Percentiles rank a stretch among this genome's conserved stretches.
phyloP scores from a whole-genome alignment of 2,113 vertebrate species.

The Lates calcarifer region DNA sequence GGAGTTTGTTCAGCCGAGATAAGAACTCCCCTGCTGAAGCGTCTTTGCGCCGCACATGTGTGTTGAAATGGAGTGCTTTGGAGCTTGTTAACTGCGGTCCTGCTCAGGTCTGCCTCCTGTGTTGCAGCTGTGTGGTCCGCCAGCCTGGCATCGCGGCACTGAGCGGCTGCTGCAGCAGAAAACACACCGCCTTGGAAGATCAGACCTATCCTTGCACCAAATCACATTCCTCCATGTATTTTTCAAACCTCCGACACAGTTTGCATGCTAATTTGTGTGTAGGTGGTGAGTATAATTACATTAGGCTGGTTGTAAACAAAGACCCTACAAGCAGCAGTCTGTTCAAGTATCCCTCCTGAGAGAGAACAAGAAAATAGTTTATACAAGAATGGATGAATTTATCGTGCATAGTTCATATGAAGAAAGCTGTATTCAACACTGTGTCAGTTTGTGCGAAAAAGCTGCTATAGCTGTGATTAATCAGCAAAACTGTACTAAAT shows the following conservation, averaged over 20 bases:
- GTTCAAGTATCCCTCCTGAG: slow-evolving; percentile 58
- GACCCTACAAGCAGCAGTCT: slow-evolving; percentile 66
- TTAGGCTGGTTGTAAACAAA: slow-evolving; percentile 74
- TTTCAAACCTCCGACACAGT: slow-evolving; percentile 63
- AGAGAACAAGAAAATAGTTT: slow-evolving; percentile 59
- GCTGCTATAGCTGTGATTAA: slow-evolving; percentile 25
- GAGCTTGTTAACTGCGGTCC: slow-evolving; percentile 17
- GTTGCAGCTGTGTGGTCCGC: slow-evolving; percentile 8
- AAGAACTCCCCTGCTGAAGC: slow-evolving; percentile 62
- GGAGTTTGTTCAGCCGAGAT: slow-evolving; percentile 76
- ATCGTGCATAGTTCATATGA: slow-evolving; percentile 49
- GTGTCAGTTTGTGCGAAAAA: slow-evolving; percentile 11
- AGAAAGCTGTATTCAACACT: slow-evolving; percentile 19
- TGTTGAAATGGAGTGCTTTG: slow-evolving; percentile 25
- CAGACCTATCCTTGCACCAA: slow-evolving; percentile 49
- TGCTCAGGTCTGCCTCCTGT: slow-evolving; percentile 6
- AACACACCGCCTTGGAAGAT: slow-evolving; percentile 48
- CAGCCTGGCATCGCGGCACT: not conserved
- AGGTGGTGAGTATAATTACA: slow-evolving; percentile 79
- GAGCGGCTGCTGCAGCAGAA: slow-evolving; percentile 22
- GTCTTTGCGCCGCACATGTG: slow-evolving; percentile 19
- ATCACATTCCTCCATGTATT: slow-evolving; percentile 58
- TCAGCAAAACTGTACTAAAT: slow-evolving; percentile 6
- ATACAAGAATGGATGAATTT: slow-evolving; percentile 53
- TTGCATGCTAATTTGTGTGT: slow-evolving; percentile 75